A percentile compares a stretch with the other conserved stretches of the same genome.
Evolutionary conservation across 1,140 invertebrate genomes (phyloP).

Genomic region (Bemisia tabaci): DNA sequence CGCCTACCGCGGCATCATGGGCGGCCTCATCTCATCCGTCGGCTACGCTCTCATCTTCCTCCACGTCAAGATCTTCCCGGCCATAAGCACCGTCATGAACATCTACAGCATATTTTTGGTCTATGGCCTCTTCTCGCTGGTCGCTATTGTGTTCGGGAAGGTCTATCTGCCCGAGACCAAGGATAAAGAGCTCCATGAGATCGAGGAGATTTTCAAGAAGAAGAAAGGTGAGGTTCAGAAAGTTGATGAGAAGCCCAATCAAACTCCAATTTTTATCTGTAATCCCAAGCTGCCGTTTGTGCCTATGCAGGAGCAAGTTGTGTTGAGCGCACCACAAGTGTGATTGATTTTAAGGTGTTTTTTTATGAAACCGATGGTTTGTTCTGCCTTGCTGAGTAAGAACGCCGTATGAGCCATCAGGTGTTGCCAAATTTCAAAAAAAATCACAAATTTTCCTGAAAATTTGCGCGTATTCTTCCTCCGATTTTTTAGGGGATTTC

Average conservation of each 20-base stretch:
- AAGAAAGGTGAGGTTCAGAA: neutral
- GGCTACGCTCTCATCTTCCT: slow-evolving; percentile 48
- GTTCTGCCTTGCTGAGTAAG: too few relatives aligned
- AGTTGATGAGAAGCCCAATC: neutral
- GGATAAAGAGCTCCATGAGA: slow-evolving; percentile 58
- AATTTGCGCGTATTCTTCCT: too few relatives aligned
- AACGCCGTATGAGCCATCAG: too few relatives aligned
- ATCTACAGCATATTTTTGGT: slow-evolving; percentile 45
- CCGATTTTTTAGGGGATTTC: too few relatives aligned
- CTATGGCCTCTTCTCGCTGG: slow-evolving; percentile 43
- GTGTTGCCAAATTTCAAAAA: too few relatives aligned
- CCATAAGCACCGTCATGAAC: slow-evolving; percentile 35
- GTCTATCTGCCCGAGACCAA: slow-evolving; percentile 68
- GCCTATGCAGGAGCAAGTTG: neutral
- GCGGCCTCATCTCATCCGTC: slow-evolving; percentile 47
- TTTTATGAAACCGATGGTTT: too few relatives aligned
- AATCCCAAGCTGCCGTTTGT: neutral
- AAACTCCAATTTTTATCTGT: neutral
- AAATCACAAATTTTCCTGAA: too few relatives aligned
- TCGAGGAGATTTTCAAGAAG: slow-evolving; percentile 48
- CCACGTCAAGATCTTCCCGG: slow-evolving; percentile 51
- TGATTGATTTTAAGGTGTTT: too few relatives aligned
- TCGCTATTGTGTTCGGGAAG: slow-evolving; percentile 40
- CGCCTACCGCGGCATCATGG: slow-evolving; percentile 45
- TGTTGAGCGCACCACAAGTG: too few relatives aligned